A percentile compares a stretch with the other conserved stretches of the same genome.
Conservation (phyloP, 2,888 invertebrate genomes). For the Erannis defoliaria region DNA sequence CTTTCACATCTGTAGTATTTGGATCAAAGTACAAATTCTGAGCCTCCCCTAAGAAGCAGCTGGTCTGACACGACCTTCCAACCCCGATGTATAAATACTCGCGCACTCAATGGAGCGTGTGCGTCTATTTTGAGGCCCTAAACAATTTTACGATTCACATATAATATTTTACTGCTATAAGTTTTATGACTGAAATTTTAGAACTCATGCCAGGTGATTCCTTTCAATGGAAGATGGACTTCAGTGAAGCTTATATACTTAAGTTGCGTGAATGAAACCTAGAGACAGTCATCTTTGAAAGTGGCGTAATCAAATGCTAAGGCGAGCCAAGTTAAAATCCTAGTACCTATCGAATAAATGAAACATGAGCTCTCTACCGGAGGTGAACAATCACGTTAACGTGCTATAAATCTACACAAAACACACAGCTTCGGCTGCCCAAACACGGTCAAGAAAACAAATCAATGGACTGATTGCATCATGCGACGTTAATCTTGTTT, state of each 20-base stretch:
- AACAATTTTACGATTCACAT: slow-evolving; percentile 40
- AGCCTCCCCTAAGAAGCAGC: slow-evolving; percentile 23
- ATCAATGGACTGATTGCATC: slow-evolving; percentile 36
- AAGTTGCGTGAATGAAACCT: not conserved
- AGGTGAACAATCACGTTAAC: slow-evolving; percentile 32
- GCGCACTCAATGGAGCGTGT: slow-evolving; percentile 37
- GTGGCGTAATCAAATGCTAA: slow-evolving; percentile 23
- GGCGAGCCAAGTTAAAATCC: slow-evolving; percentile 22
- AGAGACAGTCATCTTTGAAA: not conserved
- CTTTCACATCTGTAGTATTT: too few relatives aligned
- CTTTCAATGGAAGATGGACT: slow-evolving; percentile 11
- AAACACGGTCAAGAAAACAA: slow-evolving; percentile 26
- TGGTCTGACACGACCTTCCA: slow-evolving; percentile 24
- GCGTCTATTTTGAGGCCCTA: slow-evolving; percentile 34
- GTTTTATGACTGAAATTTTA: slow-evolving; percentile 30
- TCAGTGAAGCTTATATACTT: not conserved
- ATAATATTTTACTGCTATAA: slow-evolving; percentile 36
- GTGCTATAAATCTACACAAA: slow-evolving; percentile 27
- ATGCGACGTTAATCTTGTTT: slow-evolving; percentile 19
- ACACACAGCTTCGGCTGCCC: slow-evolving; percentile 17
- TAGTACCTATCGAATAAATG: slow-evolving; percentile 22
- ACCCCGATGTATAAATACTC: slow-evolving; percentile 29
- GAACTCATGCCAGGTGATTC: slow-evolving; percentile 14
- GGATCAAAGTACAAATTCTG: not conserved
- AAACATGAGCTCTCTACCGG: slow-evolving; percentile 35